A percentile compares a stretch with the other conserved stretches of the same genome.
Conservation (phyloP, 2,888 invertebrate species). For the Eristalis intricaria region DNA sequence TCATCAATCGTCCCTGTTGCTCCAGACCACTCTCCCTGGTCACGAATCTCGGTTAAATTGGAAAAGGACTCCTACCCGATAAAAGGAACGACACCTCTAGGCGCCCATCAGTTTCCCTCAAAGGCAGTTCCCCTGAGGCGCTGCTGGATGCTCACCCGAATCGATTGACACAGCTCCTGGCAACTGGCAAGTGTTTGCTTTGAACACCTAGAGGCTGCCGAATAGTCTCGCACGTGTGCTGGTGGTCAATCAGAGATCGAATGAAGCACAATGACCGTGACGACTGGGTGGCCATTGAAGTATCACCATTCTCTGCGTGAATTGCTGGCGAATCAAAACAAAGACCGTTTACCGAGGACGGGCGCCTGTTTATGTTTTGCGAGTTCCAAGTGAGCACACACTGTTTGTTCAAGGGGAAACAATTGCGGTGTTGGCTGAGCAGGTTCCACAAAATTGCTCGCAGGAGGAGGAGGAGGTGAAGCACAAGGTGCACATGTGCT, state of each 20-base stretch:
- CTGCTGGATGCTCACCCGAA: too few relatives aligned
- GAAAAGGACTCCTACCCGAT: neutral
- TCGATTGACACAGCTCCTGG: neutral
- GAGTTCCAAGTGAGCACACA: neutral
- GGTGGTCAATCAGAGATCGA: neutral
- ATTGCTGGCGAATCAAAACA: neutral
- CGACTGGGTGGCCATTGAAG: neutral
- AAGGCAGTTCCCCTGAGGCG: neutral
- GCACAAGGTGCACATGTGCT: neutral
- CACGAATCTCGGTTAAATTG: neutral
- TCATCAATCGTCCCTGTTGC: neutral
- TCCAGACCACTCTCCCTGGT: neutral
- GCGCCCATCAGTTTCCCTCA: too few relatives aligned
- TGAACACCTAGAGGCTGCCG: neutral
- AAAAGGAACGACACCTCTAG: too few relatives aligned
- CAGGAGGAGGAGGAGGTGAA: neutral
- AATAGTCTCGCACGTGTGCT: neutral
- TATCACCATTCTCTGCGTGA: too few relatives aligned
- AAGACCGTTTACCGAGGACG: neutral
- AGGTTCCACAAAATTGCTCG: neutral
- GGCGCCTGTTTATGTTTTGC: neutral
- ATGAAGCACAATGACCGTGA: neutral
- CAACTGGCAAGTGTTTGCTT: neutral
- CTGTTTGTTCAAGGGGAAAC: neutral
- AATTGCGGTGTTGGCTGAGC: too few relatives aligned